A percentile compares a stretch with the other conserved stretches of the same genome.
phyloP scores from a whole-genome alignment of 2,888 invertebrate species.

The Tricholauxania praeusta region DNA sequence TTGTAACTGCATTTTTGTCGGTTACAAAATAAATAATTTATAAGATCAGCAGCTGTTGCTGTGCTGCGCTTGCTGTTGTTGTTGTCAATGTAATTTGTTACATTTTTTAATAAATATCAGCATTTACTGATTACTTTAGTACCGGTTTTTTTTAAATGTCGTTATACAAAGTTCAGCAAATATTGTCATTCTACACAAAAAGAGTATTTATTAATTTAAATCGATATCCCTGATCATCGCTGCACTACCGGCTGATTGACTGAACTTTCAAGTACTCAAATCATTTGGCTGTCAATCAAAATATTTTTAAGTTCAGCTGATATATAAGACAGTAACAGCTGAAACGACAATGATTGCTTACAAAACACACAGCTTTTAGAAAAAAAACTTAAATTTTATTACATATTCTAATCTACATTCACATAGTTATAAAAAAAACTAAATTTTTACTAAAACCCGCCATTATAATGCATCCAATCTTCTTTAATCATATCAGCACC shows the following conservation, averaged over 20 bases:
- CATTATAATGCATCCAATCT: slow-evolving; percentile 71
- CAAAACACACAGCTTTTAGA: slow-evolving; percentile 14
- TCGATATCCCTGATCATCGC: no score
- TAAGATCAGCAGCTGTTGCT: slow-evolving; percentile 1
- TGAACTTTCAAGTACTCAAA: no score
- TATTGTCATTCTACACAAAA: no score
- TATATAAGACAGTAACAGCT: no score
- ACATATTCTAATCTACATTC: neutral
- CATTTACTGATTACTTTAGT: no score
- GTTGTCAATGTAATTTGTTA: neutral
- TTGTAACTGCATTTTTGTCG: neutral
- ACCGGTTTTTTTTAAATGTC: no score
- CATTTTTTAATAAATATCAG: no score
- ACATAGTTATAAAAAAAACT: neutral
- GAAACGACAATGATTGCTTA: neutral
- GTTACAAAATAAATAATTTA: slow-evolving; percentile 17
- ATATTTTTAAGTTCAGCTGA: slow-evolving; percentile 1
- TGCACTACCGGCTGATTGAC: no score
- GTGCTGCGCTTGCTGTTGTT: slow-evolving; percentile 5
- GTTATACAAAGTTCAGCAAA: no score
- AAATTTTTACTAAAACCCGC: slow-evolving; percentile 5
- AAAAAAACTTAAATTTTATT: neutral
- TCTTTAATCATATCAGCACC: slow-evolving; percentile 85
- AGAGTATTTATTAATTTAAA: no score
- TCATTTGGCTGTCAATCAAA: neutral